These are phyloP conservation scores for Netelia inedita DNA, from an alignment of 2,888 invertebrate species.

Conservation along the genomic window DNA sequence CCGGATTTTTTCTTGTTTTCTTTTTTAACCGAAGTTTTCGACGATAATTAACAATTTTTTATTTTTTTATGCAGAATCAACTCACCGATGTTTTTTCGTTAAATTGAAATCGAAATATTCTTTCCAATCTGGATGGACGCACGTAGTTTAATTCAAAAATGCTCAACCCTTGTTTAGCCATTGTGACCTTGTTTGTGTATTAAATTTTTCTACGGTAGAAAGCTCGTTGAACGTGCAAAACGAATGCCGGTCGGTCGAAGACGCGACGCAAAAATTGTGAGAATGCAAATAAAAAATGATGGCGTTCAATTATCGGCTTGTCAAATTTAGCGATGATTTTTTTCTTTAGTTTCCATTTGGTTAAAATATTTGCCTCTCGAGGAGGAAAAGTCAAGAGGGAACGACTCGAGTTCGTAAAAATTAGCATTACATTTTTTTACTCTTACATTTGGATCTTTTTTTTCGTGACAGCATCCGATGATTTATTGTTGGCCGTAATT, in stretches of 20 bases:
- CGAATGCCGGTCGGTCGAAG: background rate
- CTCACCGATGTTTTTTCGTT: conserved; percentile 50
- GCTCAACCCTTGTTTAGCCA: conserved; percentile 12
- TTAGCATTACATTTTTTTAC: conserved; percentile 1
- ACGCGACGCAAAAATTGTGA: background rate
- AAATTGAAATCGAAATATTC: conserved; percentile 36
- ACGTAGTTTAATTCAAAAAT: conserved; percentile 8
- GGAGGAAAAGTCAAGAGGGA: background rate
- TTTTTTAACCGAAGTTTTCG: background rate
- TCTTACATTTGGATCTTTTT: conserved; percentile 13
- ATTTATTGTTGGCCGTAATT: background rate
- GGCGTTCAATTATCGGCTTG: background rate
- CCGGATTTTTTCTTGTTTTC: background rate
- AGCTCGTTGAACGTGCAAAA: background rate
- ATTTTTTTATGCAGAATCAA: background rate
- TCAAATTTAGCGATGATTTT: background rate
- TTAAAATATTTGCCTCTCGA: background rate
- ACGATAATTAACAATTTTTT: background rate
- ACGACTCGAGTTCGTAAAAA: background rate
- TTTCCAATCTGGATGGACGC: conserved; percentile 22
- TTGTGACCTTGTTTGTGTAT: background rate
- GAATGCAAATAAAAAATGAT: background rate
- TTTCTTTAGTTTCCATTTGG: background rate
- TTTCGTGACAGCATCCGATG: conserved; percentile 8
- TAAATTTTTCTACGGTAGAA: background rate